Percentiles rank a stretch among this genome's conserved stretches.
Conservation (phyloP, 2,797 vertebrate species). For the Sylvia borin region DNA sequence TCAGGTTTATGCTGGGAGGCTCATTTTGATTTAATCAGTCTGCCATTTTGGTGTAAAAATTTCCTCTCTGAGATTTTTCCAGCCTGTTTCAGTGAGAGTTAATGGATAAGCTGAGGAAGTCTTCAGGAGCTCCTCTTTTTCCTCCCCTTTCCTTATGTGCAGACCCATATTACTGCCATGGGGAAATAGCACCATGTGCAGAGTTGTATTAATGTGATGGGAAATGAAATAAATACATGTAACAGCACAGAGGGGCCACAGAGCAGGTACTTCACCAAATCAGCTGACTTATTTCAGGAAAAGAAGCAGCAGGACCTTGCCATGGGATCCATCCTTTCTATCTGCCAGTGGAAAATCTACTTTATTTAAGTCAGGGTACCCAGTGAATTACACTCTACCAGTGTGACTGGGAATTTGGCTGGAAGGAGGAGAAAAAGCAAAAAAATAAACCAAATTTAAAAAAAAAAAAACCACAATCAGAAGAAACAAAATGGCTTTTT, state of each 20-base stretch:
- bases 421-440: neutral
- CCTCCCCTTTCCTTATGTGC: neutral
- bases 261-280: neutral
- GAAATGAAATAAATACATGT: neutral
- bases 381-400: neutral
- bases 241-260: neutral
- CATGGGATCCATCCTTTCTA: neutral
- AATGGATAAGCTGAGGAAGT: neutral
- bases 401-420: neutral
- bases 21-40: slow-evolving; percentile 7
- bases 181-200: neutral
- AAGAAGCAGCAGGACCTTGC: neutral
- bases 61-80: neutral
- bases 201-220: neutral
- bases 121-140: neutral
- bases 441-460: neutral
- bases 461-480: neutral
- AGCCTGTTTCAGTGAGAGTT: neutral
- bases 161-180: neutral
- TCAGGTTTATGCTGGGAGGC: neutral
- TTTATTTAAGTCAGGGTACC: neutral
- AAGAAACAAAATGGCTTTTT: neutral
- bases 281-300: neutral
- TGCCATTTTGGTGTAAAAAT: neutral
- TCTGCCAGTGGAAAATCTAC: neutral